A percentile compares a stretch with the other conserved stretches of the same genome.
These are phyloP conservation scores for Neomorphus geoffroyi DNA, from an alignment of 2,797 vertebrate genomes.

Conservation along the genomic window DNA sequence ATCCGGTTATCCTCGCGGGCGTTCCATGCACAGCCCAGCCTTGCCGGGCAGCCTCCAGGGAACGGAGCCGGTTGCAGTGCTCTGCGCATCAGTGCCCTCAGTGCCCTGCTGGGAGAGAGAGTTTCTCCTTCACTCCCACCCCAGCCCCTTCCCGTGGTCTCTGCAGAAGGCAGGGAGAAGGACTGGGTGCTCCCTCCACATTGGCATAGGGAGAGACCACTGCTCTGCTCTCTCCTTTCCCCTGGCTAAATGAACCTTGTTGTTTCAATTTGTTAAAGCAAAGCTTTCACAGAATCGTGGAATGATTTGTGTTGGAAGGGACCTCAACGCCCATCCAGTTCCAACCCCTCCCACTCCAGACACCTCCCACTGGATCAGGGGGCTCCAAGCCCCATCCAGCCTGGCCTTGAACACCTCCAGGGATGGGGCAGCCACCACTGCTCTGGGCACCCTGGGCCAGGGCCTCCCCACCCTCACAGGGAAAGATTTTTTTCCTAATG, in stretches of 20 bases:
- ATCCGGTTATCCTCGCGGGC: not conserved
- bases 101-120: not conserved
- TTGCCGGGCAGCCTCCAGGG: not conserved
- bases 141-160: not conserved
- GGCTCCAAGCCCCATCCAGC: too few species aligned
- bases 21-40: not conserved
- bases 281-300: too few species aligned
- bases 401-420: too few species aligned
- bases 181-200: not conserved
- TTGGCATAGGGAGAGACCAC: not conserved
- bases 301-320: too few species aligned
- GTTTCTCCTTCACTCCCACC: not conserved
- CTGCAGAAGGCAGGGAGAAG: rapidly evolving
- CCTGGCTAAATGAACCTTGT: not conserved
- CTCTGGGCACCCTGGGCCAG: too few species aligned
- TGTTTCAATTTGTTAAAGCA: not conserved
- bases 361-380: too few species aligned
- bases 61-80: rapidly evolving
- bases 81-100: not conserved
- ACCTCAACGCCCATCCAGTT: too few species aligned
- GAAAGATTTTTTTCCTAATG: too few species aligned
- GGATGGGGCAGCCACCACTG: too few species aligned
- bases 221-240: not conserved
- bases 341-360: too few species aligned
- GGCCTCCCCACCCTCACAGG: too few species aligned